These are phyloP conservation scores for Drosophila cardini DNA, from an alignment of 1,140 invertebrate genomes.

Conservation along the genomic window DNA sequence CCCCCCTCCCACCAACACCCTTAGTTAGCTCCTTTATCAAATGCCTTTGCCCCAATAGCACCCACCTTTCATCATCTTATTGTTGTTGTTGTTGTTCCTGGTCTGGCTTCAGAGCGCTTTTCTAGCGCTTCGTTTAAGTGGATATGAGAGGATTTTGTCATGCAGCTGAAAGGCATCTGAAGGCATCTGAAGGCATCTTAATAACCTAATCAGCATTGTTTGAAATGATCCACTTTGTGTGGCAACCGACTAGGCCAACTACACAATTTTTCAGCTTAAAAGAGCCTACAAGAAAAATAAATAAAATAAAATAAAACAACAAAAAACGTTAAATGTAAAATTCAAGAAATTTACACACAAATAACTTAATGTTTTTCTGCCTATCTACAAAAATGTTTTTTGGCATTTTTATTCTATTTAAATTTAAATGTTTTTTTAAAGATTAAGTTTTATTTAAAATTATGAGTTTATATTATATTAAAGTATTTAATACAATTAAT, in stretches of 20 bases:
- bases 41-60: background rate
- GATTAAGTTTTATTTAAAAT: too few species aligned
- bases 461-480: too few species aligned
- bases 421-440: too few species aligned
- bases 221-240: constrained; percentile 25
- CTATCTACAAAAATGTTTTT: too few species aligned
- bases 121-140: constrained; percentile 55
- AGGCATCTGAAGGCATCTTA: constrained; percentile 29
- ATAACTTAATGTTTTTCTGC: background rate
- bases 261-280: background rate
- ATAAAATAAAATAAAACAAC: background rate
- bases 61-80: constrained; percentile 11
- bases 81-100: constrained; percentile 13
- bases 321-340: background rate
- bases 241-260: constrained; percentile 4
- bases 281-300: background rate
- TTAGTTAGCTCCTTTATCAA: background rate
- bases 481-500: too few species aligned
- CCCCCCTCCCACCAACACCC: background rate
- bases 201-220: constrained; percentile 47
- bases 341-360: too few species aligned
- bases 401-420: too few species aligned
- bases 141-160: constrained; percentile 38
- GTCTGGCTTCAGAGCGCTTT: constrained; percentile 47
- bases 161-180: constrained; percentile 34